Conservation (phyloP, 2,797 vertebrate genomes). For the Epinephelus malabaricus region DNA sequence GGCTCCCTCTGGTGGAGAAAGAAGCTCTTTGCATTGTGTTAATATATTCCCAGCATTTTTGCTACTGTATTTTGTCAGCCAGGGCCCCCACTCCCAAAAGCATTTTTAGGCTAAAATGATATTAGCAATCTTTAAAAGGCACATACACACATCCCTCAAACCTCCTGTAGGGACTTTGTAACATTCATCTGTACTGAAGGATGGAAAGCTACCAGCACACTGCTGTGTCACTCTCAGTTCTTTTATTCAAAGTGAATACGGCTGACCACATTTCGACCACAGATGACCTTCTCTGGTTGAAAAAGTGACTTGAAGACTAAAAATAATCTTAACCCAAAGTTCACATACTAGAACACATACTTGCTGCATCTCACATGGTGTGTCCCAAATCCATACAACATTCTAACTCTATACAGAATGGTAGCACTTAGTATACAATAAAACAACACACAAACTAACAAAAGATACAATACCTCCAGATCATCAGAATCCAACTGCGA, state of each 20-base stretch:
- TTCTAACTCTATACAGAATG: background rate
- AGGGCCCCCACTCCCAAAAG: background rate
- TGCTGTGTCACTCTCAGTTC: slow-evolving; percentile 3
- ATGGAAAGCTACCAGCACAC: background rate
- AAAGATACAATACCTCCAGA: background rate
- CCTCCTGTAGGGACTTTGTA: background rate
- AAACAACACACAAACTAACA: background rate
- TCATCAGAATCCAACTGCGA: background rate
- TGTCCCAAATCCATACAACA: background rate
- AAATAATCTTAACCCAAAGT: background rate
- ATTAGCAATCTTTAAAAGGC: background rate
- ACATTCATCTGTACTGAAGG: background rate
- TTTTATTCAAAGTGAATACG: background rate
- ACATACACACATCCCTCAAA: no score
- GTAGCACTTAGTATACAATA: background rate
- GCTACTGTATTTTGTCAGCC: background rate
- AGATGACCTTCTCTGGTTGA: background rate
- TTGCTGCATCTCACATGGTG: background rate
- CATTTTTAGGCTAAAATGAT: background rate
- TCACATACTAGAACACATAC: background rate
- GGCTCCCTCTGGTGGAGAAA: slow-evolving; percentile 69
- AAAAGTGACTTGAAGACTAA: background rate
- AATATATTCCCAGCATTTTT: background rate
- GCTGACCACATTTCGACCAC: background rate
- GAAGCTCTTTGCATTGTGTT: background rate